These are phyloP conservation scores for Acanthiza pusilla DNA, from an alignment of 2,797 vertebrate species.

Conservation along the genomic window DNA sequence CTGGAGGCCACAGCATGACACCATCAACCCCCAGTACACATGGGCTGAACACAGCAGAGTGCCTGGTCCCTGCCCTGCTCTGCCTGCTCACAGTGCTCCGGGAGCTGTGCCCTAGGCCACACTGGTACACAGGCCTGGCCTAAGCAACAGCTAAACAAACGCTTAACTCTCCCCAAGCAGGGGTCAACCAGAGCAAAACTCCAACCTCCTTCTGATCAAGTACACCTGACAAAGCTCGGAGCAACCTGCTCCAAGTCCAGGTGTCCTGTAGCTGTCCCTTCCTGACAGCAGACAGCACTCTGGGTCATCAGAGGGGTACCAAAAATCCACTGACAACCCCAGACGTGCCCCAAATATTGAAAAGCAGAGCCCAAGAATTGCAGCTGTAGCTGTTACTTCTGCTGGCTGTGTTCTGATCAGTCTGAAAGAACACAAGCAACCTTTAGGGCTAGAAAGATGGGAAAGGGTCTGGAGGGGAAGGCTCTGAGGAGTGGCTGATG, in stretches of 20 bases:
- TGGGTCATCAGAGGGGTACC: background rate
- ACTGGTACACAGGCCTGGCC: background rate
- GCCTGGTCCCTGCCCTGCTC: rapidly evolving
- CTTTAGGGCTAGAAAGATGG: background rate
- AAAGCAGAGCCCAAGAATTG: background rate
- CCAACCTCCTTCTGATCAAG: background rate
- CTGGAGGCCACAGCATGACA: background rate
- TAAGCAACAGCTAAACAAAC: background rate
- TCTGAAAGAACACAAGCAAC: background rate
- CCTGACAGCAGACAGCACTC: background rate
- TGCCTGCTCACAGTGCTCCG: background rate
- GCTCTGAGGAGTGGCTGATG: background rate
- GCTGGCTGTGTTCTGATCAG: background rate
- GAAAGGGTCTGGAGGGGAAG: background rate
- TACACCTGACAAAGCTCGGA: background rate
- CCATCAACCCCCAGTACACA: background rate
- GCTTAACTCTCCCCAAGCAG: background rate
- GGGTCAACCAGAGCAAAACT: background rate
- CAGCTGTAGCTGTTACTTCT: background rate
- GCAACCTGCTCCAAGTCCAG: background rate
- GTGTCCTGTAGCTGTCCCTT: background rate
- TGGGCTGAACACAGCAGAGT: background rate
- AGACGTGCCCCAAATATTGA: background rate
- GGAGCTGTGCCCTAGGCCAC: too few species aligned
- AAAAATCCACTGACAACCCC: background rate